These are phyloP conservation scores for Ceratitis capitata DNA, from an alignment of 1,140 invertebrate genomes.

Conservation along the genomic window DNA sequence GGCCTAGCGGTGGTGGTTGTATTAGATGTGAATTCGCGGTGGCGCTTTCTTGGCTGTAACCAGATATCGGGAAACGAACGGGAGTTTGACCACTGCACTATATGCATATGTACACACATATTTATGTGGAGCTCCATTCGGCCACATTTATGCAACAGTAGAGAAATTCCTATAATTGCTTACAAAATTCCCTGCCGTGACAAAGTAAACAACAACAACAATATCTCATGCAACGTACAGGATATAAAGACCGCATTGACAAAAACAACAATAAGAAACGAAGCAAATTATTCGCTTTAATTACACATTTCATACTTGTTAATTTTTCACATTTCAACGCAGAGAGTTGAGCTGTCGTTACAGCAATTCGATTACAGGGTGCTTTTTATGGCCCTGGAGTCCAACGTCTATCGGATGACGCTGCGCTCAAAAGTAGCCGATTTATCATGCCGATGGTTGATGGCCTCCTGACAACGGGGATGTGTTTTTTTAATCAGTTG, in stretches of 20 bases:
- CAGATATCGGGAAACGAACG: background rate
- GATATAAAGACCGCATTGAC: too few species aligned
- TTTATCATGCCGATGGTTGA: too few species aligned
- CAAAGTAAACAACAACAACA: background rate
- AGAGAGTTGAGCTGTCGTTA: too few species aligned
- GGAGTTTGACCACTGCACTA: background rate
- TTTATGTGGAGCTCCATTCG: background rate
- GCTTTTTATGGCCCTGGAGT: too few species aligned
- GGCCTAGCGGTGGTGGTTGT: background rate
- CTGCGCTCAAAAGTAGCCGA: too few species aligned
- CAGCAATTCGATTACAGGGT: background rate
- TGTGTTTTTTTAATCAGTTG: too few species aligned
- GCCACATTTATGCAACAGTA: background rate
- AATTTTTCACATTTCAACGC: slow-evolving; percentile 36
- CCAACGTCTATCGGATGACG: too few species aligned
- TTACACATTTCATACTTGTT: slow-evolving; percentile 35
- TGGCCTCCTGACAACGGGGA: too few species aligned
- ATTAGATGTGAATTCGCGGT: background rate
- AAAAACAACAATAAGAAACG: background rate
- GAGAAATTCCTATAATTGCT: slow-evolving; percentile 12
- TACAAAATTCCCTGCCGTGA: slow-evolving; percentile 17
- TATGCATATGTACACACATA: background rate
- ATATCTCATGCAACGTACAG: background rate
- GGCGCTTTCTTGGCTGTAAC: slow-evolving; percentile 15
- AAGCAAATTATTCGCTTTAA: slow-evolving; percentile 31